Conservation (phyloP, 1,140 invertebrate species). For the Drosophila fuyamai region DNA sequence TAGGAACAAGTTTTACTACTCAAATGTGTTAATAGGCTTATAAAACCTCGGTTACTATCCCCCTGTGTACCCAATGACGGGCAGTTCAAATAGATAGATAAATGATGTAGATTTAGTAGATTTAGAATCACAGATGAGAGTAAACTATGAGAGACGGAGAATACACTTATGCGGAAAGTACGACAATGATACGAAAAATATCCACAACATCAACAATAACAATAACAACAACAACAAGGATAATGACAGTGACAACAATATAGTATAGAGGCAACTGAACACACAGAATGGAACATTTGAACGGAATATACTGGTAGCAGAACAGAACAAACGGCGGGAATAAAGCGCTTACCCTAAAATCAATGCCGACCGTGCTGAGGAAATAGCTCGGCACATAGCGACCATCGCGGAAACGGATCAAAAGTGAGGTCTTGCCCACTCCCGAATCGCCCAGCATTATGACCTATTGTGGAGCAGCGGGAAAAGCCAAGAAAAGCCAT, state of each 20-base stretch:
- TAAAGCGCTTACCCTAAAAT: conserved; percentile 92
- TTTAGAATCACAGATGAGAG: conserved; percentile 12
- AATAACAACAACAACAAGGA: conserved; percentile 20
- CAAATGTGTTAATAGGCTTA: background rate
- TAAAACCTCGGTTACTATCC: background rate
- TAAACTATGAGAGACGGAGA: conserved; percentile 32
- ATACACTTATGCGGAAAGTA: conserved; percentile 47
- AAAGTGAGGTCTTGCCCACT: conserved; percentile 94
- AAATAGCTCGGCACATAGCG: conserved; percentile 95
- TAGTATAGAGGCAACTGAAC: conserved; percentile 15
- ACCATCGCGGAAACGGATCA: conserved; percentile 94
- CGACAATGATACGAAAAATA: conserved; percentile 56
- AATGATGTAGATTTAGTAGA: conserved; percentile 18
- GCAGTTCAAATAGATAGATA: conserved; percentile 32
- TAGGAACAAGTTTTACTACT: too few species aligned
- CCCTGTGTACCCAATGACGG: conserved; percentile 7
- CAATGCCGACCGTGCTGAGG: conserved; percentile 97
- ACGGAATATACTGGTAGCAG: background rate
- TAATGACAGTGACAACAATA: conserved; percentile 17
- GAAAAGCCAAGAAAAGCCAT: background rate
- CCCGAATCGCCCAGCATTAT: conserved; percentile 96
- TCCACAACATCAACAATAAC: conserved; percentile 35
- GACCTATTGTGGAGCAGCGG: conserved; percentile 87
- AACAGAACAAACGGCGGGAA: conserved; percentile 22
- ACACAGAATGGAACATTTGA: conserved; percentile 10